Evolutionary conservation across 2,888 invertebrate species (phyloP), one percentile per base, ranked within the genome.

Genomic region (Phragmatobia fuliginosa): DNA sequence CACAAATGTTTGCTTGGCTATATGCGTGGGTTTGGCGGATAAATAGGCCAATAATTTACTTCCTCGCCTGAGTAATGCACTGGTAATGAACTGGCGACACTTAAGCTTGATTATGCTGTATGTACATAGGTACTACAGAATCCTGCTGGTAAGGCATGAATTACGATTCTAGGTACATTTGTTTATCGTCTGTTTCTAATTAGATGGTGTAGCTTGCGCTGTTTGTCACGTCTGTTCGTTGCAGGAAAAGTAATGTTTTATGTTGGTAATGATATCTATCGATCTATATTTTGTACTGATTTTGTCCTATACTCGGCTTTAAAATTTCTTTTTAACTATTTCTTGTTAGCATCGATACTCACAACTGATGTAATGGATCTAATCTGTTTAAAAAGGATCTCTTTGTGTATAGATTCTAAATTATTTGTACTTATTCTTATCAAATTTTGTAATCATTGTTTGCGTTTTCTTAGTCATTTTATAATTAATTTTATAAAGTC

Each of bases 71-170:
- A 93, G 88, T 92, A 92, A 94, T 92, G 88, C 80, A 69, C 82
- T 85, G 87, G 91, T 92, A 93, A 93, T 92, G 92, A 92, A 92
- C 90, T 84, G 88, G 88, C 87, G 92, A 93, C 92, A 86, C 82
- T 80, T 87, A 85, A 74, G 60, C 36, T 61, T 41, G 61, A 62
- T 72, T 69, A 82, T 75, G 78, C 71, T 76, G 74, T 80, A 80
- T 32, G 32, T 81, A 80, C 78, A 76, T 65, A 63, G 76, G 77
- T 81, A 76, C 75, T 76, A 74, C 72, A 79, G 49, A 28, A 70
- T 61, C 7, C 1, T 72, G 73, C 75, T 81, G 76, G 73, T 72
- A 71, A 28, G 31, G 31, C 14, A 32, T 45, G 16, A 67, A 33
- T 60, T 33, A 45, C 18, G 45, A 77, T 67, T 8, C 45, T 70